Conservation (phyloP, 1,140 invertebrate species). For the Temnothorax nylanderi region DNA sequence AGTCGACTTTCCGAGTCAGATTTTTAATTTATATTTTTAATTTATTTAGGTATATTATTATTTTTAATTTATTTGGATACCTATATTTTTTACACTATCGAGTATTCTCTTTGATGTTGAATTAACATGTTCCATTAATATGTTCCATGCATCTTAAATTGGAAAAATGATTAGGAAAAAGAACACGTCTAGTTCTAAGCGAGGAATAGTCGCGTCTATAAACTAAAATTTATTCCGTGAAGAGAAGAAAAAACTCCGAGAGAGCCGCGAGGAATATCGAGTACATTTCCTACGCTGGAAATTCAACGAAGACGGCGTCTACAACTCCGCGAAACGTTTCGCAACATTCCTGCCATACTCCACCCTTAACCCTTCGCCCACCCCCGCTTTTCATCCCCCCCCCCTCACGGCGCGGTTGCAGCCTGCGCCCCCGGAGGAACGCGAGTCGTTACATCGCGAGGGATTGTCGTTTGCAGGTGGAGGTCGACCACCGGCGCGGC, state of each 20-base stretch:
- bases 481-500: constrained; percentile 24
- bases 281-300: constrained; percentile 10
- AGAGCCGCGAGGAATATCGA: background rate
- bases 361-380: background rate
- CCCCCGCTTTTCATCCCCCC: no score
- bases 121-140: background rate
- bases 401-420: background rate
- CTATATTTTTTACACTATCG: no score
- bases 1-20: background rate
- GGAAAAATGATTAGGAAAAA: background rate
- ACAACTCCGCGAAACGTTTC: constrained; percentile 12
- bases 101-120: background rate
- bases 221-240: constrained; percentile 3
- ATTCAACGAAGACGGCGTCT: background rate
- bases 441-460: constrained; percentile 58
- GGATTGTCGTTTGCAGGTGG: constrained; percentile 58
- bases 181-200: background rate
- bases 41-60: no score
- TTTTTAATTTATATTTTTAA: background rate
- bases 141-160: no score
- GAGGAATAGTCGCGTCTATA: background rate
- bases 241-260: background rate
- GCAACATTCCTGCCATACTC: constrained; percentile 7
- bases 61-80: no score
- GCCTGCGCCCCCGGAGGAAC: constrained; percentile 28